Evolutionary conservation across 2,797 vertebrate species (phyloP), one percentile per base, ranked within the genome.

Genomic region (Labeo calbasu): DNA sequence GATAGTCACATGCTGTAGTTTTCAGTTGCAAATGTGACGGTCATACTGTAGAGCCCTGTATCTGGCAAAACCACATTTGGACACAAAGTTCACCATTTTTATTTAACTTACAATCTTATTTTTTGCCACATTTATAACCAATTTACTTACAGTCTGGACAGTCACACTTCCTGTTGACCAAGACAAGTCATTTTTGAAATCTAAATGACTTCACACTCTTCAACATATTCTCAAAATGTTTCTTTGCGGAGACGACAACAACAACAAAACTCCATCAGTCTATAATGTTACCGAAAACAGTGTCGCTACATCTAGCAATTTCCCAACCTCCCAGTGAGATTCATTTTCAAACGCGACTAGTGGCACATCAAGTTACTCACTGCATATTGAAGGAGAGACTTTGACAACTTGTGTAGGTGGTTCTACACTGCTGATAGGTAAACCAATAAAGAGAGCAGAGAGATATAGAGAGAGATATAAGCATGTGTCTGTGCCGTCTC

Each of bases 301-400:
- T 46, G 11, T 46, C 40, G 10, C 46, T 32, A 21, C n/a, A 51
- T 73, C 48, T 32, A 51, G 51, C 21, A 43, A 77, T 57, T 9
- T 59, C 9, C 19, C 10, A 21, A 21, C 15, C 71, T 53, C 10
- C 7, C 21, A 7, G 21, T 40, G 36, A 23, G 73, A 59, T 23
- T 77, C 3, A 55, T 57, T 80, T 13, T 55, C n/a, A 69, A 9
- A 57, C 17, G 40, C 14, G 36, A 57, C 51, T 46, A 59, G 66
- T 70, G 66, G 28, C 51, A 69, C 32, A 57, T 80, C 51, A 55
- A 55, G 32, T 70, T 40, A 40, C 28, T 80, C 10, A 25, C 12
- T 61, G 40, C 11, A 46, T 57, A 70, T 28, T 70, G 51, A 46
- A 48, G 23, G 7, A 70, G 51, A 81, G 36, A 23, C 51, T 43